Conservation (phyloP, 2,797 vertebrate species). For the Argya squamiceps region DNA sequence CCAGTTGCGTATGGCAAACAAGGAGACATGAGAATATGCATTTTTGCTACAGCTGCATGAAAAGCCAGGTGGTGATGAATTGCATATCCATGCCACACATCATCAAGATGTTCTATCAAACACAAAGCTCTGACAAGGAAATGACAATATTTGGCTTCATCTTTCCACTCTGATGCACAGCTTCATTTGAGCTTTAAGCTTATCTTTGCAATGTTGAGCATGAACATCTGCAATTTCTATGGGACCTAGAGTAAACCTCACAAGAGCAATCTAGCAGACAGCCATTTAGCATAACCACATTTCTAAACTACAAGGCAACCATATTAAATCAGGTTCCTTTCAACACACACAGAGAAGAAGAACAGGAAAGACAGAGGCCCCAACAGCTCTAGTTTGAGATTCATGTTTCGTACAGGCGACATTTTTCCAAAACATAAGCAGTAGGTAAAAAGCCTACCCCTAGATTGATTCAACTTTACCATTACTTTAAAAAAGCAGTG, state of each 20-base stretch:
- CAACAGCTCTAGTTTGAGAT: neutral
- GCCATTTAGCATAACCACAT: neutral
- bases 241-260: neutral
- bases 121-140: conserved; percentile 6
- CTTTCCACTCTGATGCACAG: conserved; percentile 12
- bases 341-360: neutral
- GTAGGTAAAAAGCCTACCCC: neutral
- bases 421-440: neutral
- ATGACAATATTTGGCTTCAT: conserved; percentile 8
- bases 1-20: neutral
- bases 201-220: neutral
- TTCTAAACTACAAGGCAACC: neutral
- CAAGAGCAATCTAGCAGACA: neutral
- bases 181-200: conserved; percentile 26
- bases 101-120: neutral
- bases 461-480: neutral
- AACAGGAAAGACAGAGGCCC: conserved; percentile 51
- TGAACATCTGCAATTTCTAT: conserved; percentile 39
- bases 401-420: neutral
- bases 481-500: neutral
- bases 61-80: neutral
- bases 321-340: conserved; percentile 17
- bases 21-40: neutral
- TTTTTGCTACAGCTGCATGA: neutral
- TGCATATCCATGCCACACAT: neutral